Evolutionary conservation across 37 sponge, comb jelly and placozoan species (phyloP), one percentile per base, ranked within the genome.

Genomic region (Amphimedon queenslandica): DNA sequence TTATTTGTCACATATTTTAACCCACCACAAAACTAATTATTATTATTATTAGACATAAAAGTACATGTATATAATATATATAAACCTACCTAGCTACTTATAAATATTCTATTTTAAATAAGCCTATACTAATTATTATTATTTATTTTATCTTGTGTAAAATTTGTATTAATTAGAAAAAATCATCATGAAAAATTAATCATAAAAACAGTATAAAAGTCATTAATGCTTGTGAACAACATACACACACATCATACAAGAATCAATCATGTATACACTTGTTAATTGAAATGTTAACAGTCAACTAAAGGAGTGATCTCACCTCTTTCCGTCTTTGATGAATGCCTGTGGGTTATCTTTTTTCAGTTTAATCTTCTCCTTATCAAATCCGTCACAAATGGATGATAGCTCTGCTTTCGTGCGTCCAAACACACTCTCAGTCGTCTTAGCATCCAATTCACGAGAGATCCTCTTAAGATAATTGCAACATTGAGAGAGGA

Each of bases 381-480:
- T n/a, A n/a, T 60, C 61, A 60, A 60, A 60, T 6, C 21, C 61
- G 5, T 60, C 5, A 6, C 27, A 13, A n/a, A 60, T n/a, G 5
- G 8, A 20, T 27, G 63, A 10, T 24, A 85, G 53, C 3, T 37
- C 51, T 37, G 28, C 69, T 33, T 85, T 85, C 3, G 68, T 78
- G 37, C 73, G 58, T n/a, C 2, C 13, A 66, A 78, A 85, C 69
- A 72, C 79, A 3, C 53, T 58, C 55, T 78, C 69, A 42, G 70
- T 42, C 0, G 85, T 85, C 69, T 85, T 85, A 10, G 79, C 85
- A 10, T 78, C 55, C 23, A 85, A 40, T 29, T 78, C 79, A 23
- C 79, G 57, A 8, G 24, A 68, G 38, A 51, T 61, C 70, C 41
- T 57, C 3, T 57, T 42, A 37, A 85, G 20, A 20, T n/a, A 18